Evolutionary conservation across 2,888 invertebrate species (phyloP).

Genomic region (Apodemia zela): DNA sequence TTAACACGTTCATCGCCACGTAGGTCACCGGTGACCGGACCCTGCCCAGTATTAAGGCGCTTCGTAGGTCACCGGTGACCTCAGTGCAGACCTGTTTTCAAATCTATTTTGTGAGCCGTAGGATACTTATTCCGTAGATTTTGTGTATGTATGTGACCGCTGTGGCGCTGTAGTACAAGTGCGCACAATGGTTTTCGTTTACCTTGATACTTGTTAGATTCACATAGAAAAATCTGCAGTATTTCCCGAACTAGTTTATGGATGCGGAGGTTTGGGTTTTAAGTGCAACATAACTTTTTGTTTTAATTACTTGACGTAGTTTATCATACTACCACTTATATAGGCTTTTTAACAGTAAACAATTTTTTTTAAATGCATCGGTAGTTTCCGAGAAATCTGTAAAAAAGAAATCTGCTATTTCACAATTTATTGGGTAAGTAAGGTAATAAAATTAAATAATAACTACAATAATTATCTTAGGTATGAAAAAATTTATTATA

Average conservation of each 20-base stretch:
- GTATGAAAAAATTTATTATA: constrained; percentile 7
- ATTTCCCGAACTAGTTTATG: neutral
- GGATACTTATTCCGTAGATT: neutral
- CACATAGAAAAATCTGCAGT: constrained; percentile 7
- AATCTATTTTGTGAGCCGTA: neutral
- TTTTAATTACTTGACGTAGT: neutral
- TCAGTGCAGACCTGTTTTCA: neutral
- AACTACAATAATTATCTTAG: constrained; percentile 7
- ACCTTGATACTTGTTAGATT: neutral
- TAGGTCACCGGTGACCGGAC: neutral
- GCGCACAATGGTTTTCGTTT: neutral
- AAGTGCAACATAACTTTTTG: constrained; percentile 6
- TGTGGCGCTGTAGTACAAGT: neutral
- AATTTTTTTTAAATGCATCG: neutral
- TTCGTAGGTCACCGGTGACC: neutral
- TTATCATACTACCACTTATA: constrained; percentile 5
- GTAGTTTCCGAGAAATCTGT: neutral
- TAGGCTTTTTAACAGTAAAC: neutral
- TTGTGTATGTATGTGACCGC: neutral
- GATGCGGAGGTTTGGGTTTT: constrained; percentile 7
- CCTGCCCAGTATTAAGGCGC: neutral
- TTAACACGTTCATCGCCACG: neutral
- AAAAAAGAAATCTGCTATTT: neutral
- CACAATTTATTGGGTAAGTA: constrained; percentile 6
- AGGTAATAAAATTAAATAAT: constrained; percentile 9